Evolutionary conservation across 2,888 invertebrate genomes (phyloP), one percentile per base, ranked within the genome.

Genomic region (Poecilus cupreus): DNA sequence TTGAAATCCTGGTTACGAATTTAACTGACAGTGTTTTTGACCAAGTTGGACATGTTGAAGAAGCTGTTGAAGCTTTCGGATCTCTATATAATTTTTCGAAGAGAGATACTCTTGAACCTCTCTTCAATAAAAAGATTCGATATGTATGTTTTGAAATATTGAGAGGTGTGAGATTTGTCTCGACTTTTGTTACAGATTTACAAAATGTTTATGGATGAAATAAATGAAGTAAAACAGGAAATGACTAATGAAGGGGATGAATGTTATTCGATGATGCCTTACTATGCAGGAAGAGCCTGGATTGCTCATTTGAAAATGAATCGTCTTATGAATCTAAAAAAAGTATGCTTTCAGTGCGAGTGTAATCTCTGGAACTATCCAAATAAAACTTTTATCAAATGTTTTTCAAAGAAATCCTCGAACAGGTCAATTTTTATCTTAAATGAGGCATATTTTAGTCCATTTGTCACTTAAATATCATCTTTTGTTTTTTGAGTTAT

Each of bases 1-100:
- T 94, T 79, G 93, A 94, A 89, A 92, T 96, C 83, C 95, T 96
- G 84, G 93, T 97, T 84, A 96, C 96, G 87, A 96, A 97, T 86
- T 90, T 97, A 5, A 93, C 96, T 49, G 93, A 94, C 64, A 92
- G 93, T 0, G 94, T 95, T 0, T 97, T 97, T 87, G 94, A 94
- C 84, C 92, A 93, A 5, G 92, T 96, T 5, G 94, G 93, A 75
- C 95, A 95, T 84, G 93, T 96, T 0, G 95, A 96, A 85, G 96
- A 96, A 86, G 96, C 94, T 0, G 91, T 97, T 6, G 93, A 96
- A 82, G 92, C 94, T 0, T 89, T 97, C 3, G 95, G 93, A 84
- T 93, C 94, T 0, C 92, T 96, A 85, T 92, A 95, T 86, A 95
- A 95, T 87, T 96, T 95, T 85, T 93, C 95, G 0, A 93, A 93